Conservation (phyloP, 2,888 invertebrate species). For the Homarus gammarus region DNA sequence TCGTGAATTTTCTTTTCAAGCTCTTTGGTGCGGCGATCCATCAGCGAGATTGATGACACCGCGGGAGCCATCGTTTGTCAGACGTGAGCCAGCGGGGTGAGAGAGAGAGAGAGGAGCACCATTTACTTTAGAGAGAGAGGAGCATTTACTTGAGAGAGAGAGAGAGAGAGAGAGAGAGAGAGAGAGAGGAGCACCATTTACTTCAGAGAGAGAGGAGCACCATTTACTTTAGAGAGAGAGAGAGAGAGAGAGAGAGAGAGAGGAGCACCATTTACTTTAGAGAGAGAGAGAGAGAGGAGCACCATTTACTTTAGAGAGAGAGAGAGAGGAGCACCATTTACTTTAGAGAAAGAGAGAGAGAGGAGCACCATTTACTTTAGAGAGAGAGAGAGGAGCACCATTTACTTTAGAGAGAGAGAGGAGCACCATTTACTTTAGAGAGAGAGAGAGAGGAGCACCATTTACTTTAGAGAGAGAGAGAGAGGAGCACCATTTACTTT, state of each 20-base stretch:
- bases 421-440: neutral
- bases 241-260: neutral
- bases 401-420: neutral
- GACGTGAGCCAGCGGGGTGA: neutral
- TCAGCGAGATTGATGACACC: neutral
- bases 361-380: too few species aligned
- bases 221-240: too few species aligned
- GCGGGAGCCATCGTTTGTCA: neutral
- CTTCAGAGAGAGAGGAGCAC: too few species aligned
- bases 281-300: conserved; percentile 1
- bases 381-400: neutral
- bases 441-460: neutral
- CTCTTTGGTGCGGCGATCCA: conserved; percentile 15
- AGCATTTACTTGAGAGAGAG: neutral
- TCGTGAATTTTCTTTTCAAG: conserved; percentile 12
- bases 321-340: too few species aligned
- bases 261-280: neutral
- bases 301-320: neutral
- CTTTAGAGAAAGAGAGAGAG: neutral
- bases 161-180: too few species aligned
- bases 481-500: too few species aligned
- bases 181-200: neutral
- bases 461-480: too few species aligned
- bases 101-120: neutral
- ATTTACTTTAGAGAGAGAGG: neutral